Conservation (phyloP, 2,888 invertebrate genomes). For the Yponomeuta evonymella region DNA sequence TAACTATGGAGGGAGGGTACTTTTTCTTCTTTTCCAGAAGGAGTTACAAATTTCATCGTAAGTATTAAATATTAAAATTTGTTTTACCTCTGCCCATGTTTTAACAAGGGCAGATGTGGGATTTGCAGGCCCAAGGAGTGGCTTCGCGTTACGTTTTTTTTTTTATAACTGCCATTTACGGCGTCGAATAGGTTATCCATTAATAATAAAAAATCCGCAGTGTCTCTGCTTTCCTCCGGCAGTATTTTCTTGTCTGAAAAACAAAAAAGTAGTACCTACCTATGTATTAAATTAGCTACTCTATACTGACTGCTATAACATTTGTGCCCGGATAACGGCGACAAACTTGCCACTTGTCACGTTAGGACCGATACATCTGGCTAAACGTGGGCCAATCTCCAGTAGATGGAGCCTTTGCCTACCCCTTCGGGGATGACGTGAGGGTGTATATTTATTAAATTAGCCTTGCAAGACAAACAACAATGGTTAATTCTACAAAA, state of each 20-base stretch:
- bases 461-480: too few relatives aligned
- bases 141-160: background rate
- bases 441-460: too few relatives aligned
- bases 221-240: constrained; percentile 1
- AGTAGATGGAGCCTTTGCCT: too few relatives aligned
- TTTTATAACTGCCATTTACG: background rate
- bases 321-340: too few relatives aligned
- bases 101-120: background rate
- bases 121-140: constrained; percentile 1
- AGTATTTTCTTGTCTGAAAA: constrained; percentile 13
- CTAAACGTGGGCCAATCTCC: too few relatives aligned
- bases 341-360: too few relatives aligned
- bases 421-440: too few relatives aligned
- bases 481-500: too few relatives aligned
- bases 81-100: constrained; percentile 6
- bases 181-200: constrained; percentile 5
- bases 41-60: constrained; percentile 23
- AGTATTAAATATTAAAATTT: background rate
- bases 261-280: background rate
- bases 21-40: constrained; percentile 7
- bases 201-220: constrained; percentile 3
- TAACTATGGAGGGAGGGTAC: constrained; percentile 21
- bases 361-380: too few relatives aligned
- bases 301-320: too few relatives aligned
- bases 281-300: too few relatives aligned